Percentiles rank a stretch among this genome's conserved stretches.
Conservation (phyloP, 64 coral and sea anemone species). For the Anthopleura sola region DNA sequence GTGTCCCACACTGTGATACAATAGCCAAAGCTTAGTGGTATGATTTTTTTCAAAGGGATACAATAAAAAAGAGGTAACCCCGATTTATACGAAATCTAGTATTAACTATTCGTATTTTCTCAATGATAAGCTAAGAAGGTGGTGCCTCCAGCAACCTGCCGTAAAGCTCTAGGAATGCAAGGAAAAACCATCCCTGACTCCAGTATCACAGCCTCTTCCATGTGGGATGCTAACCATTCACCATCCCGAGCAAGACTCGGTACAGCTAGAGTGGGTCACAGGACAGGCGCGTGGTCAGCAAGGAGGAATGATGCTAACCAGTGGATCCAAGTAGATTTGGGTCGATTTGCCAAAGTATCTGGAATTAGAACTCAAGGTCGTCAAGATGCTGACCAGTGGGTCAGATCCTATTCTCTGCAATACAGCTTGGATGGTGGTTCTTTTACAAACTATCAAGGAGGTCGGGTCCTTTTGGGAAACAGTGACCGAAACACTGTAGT, state of each 20-base stretch:
- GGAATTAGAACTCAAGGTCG: conserved; percentile 35
- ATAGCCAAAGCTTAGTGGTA: no score
- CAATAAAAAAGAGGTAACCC: no score
- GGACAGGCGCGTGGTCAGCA: conserved; percentile 20
- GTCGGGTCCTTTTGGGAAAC: conserved; percentile 14
- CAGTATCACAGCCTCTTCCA: conserved; percentile 29
- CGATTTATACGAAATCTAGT: neutral
- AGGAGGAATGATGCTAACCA: neutral
- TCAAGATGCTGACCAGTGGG: conserved; percentile 48
- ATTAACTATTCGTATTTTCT: neutral
- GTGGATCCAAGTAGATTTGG: conserved; percentile 47
- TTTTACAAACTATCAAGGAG: conserved; percentile 23
- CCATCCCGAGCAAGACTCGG: conserved; percentile 1
- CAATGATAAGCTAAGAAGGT: neutral
- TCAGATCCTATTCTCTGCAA: conserved; percentile 10
- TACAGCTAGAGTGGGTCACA: neutral
- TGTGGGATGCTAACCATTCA: conserved; percentile 31
- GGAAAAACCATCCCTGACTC: conserved; percentile 13
- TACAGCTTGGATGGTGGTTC: conserved; percentile 33
- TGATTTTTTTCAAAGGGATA: neutral
- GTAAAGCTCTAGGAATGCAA: conserved; percentile 33
- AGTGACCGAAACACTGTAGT: conserved; percentile 22
- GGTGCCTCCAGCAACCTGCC: neutral
- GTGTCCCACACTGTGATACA: no score
- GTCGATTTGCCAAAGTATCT: conserved; percentile 7